These are phyloP conservation scores for Ceuthmochares aereus DNA, from an alignment of 2,113 vertebrate species.

Conservation along the genomic window DNA sequence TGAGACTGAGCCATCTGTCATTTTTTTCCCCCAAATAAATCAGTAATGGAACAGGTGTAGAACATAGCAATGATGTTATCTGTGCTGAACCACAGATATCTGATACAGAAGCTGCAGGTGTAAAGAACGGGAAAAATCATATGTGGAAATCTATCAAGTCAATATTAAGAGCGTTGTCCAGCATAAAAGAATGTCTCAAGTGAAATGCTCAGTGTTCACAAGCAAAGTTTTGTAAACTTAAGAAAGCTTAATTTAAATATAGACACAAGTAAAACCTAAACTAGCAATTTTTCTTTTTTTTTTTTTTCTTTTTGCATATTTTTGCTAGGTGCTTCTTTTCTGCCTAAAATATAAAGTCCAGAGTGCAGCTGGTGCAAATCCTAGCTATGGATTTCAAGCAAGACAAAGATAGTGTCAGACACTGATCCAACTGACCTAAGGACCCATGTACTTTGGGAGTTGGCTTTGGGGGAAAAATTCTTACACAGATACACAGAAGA, in stretches of 20 bases:
- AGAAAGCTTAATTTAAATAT: conserved; percentile 60
- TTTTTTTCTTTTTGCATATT: conserved; percentile 65
- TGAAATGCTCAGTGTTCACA: conserved; percentile 54
- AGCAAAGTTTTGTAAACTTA: conserved; percentile 57
- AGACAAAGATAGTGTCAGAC: conserved; percentile 50
- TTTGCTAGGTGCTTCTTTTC: conserved; percentile 71
- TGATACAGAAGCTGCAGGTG: neutral
- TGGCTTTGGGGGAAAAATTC: conserved; percentile 46
- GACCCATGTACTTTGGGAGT: conserved; percentile 56
- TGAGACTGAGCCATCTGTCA: neutral
- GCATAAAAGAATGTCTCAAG: conserved; percentile 44
- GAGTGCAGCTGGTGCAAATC: conserved; percentile 63
- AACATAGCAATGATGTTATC: neutral
- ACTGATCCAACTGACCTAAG: conserved; percentile 62
- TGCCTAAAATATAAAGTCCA: conserved; percentile 68
- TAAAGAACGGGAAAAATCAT: neutral
- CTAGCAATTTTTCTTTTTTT: neutral
- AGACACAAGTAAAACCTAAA: conserved; percentile 57
- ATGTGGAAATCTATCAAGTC: conserved; percentile 22
- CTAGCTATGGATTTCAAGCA: conserved; percentile 52
- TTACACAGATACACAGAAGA: conserved; percentile 47
- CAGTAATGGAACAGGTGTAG: neutral
- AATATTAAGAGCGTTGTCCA: conserved; percentile 24
- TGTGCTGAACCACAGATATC: conserved; percentile 11
- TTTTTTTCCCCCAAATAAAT: neutral